Base-by-base conservation (phyloP, 2,113 vertebrate genomes). In the Thermophis baileyi region DNA sequence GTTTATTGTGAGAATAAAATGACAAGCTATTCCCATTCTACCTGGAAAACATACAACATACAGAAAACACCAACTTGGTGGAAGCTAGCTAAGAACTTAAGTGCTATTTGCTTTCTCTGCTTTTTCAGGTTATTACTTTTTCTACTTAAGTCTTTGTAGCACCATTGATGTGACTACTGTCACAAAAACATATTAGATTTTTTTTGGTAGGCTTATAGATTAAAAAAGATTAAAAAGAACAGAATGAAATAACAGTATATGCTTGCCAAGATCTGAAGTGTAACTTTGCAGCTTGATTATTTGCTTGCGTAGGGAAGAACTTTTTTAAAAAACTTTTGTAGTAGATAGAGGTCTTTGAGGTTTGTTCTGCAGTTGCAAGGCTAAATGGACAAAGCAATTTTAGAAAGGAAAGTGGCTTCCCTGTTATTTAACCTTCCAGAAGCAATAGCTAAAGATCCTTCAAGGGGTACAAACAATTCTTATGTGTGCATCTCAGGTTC, bases 401-500 rank as follows among this genome's bases (percentile, higher is more conserved):
- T 40, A 27, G n/a, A 30, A 63, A 90, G 40, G 18, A 69, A 90
- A 63, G 20, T 40, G 12, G 25, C 44, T 63, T 63, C 6, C 50
- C 18, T 51, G n/a, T 40, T 49, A 87, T 87, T 69, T 46, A 63
- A 7, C 44, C 10, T 90, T 9, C 30, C 7, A n/a, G 22, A 57
- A 90, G 44, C 89, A 69, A 60, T 60, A 90, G 27, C n/a, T n/a
- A 63, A 0, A 47, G 57, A 63, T 18, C 27, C 3, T 16, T 90
- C 27, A 46, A 69, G 46, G 49, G 27, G 22, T 63, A n/a, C 54
- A 44, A 24, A 12, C 4, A 46, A 44, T 0, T 1, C 74, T 27
- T 1, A 16, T 2, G 9, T 1, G 35, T 0, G 53, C 10, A 0
- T 0, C 92, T 49, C 0, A 0, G 51, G 85, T n/a, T n/a, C n/a